Percentiles rank a stretch among this genome's conserved stretches.
Evolutionary conservation across 2,113 vertebrate species (phyloP).

Genomic region (Theristicus caerulescens): DNA sequence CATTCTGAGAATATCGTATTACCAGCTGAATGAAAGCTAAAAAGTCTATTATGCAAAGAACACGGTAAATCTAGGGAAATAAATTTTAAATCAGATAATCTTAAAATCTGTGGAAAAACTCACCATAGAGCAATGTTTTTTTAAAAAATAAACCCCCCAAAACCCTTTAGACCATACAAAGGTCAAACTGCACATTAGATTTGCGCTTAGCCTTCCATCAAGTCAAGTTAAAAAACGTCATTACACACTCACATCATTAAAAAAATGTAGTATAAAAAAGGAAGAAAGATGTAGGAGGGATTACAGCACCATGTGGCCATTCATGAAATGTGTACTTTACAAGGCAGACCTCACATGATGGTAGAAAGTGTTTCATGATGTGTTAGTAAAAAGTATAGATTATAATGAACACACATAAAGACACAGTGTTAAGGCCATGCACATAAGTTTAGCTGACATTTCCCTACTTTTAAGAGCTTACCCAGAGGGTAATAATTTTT

Average conservation of each 20-base stretch:
- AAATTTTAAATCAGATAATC: not conserved
- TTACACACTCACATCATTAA: constrained; percentile 2
- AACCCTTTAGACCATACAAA: not conserved
- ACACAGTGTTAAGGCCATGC: not conserved
- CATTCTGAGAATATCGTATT: not conserved
- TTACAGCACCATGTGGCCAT: constrained; percentile 47
- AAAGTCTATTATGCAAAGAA: not conserved
- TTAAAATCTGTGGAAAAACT: not conserved
- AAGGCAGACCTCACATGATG: constrained; percentile 49
- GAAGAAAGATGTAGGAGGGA: constrained; percentile 27
- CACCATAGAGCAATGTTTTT: not conserved
- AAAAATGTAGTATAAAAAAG: not conserved
- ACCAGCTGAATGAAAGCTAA: not conserved
- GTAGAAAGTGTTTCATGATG: constrained; percentile 54
- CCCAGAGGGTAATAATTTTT: not conserved
- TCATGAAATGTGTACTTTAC: constrained; percentile 52
- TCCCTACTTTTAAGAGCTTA: constrained; percentile 6
- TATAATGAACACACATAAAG: constrained; percentile 50
- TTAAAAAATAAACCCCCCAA: not conserved
- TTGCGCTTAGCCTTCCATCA: not conserved
- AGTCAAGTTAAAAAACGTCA: not conserved
- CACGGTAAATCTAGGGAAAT: not conserved
- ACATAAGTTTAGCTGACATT: not conserved
- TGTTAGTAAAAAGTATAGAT: constrained; percentile 37
- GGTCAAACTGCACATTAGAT: not conserved